Base-by-base conservation (phyloP, 1,140 invertebrate species). In the Pogonomyrmex barbatus region DNA sequence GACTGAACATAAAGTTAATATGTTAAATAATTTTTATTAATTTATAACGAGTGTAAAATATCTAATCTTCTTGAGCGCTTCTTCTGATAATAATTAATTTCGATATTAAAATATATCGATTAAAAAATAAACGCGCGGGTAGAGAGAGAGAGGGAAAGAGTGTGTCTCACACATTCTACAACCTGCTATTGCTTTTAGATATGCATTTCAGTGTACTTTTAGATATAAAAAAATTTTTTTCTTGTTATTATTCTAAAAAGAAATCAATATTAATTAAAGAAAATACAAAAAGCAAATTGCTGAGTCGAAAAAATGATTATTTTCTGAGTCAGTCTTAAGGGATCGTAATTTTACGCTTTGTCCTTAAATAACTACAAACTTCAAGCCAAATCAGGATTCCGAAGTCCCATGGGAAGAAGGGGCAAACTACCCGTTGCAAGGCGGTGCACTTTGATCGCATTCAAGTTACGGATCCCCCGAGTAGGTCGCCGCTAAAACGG, bases 401-500 rank as follows among this genome's bases (percentile, higher is more conserved):
- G n/a, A 39, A 83, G 56, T 4, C 45, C 56, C 68, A 12, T n/a
- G 42, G 30, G 79, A 82, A 45, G 42, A 36, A 60, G 60, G 62
- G 47, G 47, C 77, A 47, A 81, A 42, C 39, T 70, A 56, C 54
- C 54, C 70, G 68, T 83, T 42, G 68, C 56, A 83, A 58, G 39
- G 71, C 79, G 87, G 87, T 42, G 65, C 85, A 86, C 85, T 86
- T 86, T 86, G 70, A 76, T 52, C 67, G 47, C 39, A 88, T 89
- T 85, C 86, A 88, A 88, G 65, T 47, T 75, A 58, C 52, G 88
- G 54, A 89, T 85, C 63, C 82, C 24, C 60, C 76, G 68, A 60
- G 81, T 85, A 87, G 86, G 58, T 88, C 86, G 75, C 56, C 45
- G 87, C 52, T 86, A 77, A 86, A 89, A 73, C 81, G 88, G 85